Evolutionary conservation across 2,113 vertebrate species (phyloP), one percentile per base, ranked within the genome.

Genomic region (Siniperca chuatsi): DNA sequence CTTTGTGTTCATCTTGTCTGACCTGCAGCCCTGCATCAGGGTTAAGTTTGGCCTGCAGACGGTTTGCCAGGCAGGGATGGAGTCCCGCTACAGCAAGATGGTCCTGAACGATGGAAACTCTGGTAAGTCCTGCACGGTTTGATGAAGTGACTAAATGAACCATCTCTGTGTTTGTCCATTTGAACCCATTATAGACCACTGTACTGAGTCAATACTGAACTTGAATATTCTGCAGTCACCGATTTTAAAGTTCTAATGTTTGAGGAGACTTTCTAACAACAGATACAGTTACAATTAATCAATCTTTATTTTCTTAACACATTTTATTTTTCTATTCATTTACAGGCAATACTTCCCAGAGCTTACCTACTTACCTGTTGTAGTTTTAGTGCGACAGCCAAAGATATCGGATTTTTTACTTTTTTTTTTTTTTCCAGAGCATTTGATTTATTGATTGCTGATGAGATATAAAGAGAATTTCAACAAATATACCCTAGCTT

Each of bases 11-110:
- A 78, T 46, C 20, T 10, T 92, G 57, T 83, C 85, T 0, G 83
- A 90, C 55, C 66, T 95, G 87, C 78, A 82, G 46, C 93, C 94
- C 13, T 96, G 95, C 70, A 84, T 25, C 60, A 88, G 89, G 68
- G 84, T 96, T 6, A 85, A 46, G 57, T 93, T 96, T 18, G 90
- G 91, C 77, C 84, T 96, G 25, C 94, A 95, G 86, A 91, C 93
- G 0, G 91, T 95, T 35, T 96, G 95, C 16, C 84, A 88, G 69
- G 65, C 75, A 0, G 93, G 92, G 21, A 15, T 48, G 0, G 90
- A 90, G 68, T 72, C 83, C 9, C 80, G 87, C 42, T 90, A 74
- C 86, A 95, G 95, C 83, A 81, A 48, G 29, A 91, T 92, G 90
- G 66, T 93, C 18, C 11, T 72, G 37, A 89, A 87, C 10, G 74